Evolutionary conservation across 2,113 vertebrate species (phyloP), one percentile per base, ranked within the genome.

Genomic region (Elachura formosa): DNA sequence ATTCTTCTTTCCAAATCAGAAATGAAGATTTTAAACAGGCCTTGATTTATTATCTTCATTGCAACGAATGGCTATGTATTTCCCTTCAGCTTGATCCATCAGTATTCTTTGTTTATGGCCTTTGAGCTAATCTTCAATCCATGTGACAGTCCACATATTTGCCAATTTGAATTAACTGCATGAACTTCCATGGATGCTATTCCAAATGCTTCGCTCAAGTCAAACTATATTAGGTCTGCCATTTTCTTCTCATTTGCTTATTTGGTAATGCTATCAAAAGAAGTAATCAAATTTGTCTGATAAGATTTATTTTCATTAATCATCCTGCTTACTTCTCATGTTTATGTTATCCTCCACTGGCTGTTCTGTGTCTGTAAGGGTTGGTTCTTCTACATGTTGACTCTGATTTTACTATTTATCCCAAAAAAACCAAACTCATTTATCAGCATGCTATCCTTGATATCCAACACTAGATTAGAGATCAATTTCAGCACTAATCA

Each of bases 241-340:
- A 73, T 95, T 95, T 97, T 92, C 91, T 23, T 89, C 93, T 83
- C 34, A 80, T 83, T 94, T 97, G 25, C 46, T 90, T 93, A 66
- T 93, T 97, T 76, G 43, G 40, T 93, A 95, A 96, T 90, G 63
- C 4, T 95, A 87, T 83, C 91, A 95, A 68, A 93, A 87, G 68
- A 76, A 91, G 52, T 73, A 96, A 94, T 94, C 71, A 87, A 79
- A 95, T 96, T 91, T 95, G 67, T 93, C 89, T 93, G n/a, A 55
- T 83, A 86, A 83, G 59, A 83, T 94, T 96, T 95, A 66, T 83
- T 93, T 78, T 90, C n/a, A 93, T 86, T 88, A 91, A 80, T 64
- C 67, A 51, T 71, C 11, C n/a, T 86, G 36, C 43, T 83, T 90
- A 59, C 52, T 88, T 54, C 26, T 94, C 22, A 71, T 26, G n/a